phyloP scores from a whole-genome alignment of 2,888 invertebrate genomes.

The Adineta ricciae region DNA sequence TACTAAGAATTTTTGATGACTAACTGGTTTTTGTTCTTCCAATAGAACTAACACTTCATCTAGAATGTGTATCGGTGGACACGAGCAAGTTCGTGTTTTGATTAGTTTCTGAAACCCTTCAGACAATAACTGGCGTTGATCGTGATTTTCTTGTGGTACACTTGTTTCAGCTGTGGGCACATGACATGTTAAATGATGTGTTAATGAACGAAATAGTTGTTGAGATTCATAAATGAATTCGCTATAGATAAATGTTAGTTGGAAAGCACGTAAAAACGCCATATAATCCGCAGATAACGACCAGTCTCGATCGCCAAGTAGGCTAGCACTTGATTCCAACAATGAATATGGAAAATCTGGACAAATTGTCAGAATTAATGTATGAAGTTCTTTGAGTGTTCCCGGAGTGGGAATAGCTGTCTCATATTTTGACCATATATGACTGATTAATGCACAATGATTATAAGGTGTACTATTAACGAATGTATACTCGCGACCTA shows the following conservation, averaged over 20 bases:
- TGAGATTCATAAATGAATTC: constrained; percentile 6
- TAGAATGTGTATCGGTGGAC: neutral
- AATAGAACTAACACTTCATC: neutral
- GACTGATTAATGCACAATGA: neutral
- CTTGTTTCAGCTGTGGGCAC: neutral
- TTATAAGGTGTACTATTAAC: neutral
- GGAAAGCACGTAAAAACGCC: neutral
- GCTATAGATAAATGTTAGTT: neutral
- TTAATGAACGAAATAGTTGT: neutral
- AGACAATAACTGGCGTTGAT: neutral
- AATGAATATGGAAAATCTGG: neutral
- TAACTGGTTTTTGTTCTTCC: neutral
- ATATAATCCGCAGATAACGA: neutral
- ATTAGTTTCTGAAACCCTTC: neutral
- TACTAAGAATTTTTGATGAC: neutral
- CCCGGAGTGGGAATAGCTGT: neutral
- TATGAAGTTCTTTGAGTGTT: neutral
- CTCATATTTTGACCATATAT: neutral
- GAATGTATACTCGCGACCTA: neutral
- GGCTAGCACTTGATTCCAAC: neutral
- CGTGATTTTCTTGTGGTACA: neutral
- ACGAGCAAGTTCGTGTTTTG: neutral
- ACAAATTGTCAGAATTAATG: neutral
- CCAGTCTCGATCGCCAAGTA: neutral
- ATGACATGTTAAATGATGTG: constrained; percentile 6